A percentile compares a stretch with the other conserved stretches of the same genome.
These are phyloP conservation scores for Spea multiplicata DNA, from an alignment of 2,113 vertebrate genomes.

Conservation along the genomic window DNA sequence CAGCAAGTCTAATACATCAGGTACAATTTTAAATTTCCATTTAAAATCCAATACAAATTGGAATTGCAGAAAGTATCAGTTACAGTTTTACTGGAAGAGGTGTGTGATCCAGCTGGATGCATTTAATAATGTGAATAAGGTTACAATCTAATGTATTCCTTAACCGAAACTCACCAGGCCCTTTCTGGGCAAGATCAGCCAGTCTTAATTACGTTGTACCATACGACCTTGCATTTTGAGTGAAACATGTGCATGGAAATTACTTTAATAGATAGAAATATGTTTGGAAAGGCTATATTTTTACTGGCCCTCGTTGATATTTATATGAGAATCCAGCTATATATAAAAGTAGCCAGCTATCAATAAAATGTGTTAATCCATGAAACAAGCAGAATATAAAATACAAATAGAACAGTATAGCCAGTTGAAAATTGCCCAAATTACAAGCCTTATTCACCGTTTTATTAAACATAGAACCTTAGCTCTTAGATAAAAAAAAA, in stretches of 20 bases:
- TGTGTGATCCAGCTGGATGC: slow-evolving; percentile 6
- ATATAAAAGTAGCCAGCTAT: not conserved
- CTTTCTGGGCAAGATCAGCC: slow-evolving; percentile 13
- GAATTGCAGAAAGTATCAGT: not conserved
- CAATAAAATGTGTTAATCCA: slow-evolving; percentile 22
- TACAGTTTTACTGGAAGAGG: slow-evolving; percentile 18
- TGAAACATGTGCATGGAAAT: slow-evolving; percentile 4
- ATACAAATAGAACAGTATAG: not conserved
- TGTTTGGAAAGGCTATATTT: slow-evolving; percentile 5
- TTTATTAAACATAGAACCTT: no score
- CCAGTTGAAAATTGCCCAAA: no score
- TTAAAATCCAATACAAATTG: slow-evolving; percentile 5
- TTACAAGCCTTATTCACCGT: no score
- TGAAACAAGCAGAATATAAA: not conserved
- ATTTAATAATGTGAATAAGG: slow-evolving; percentile 14
- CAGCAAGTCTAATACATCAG: not conserved
- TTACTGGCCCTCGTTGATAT: not conserved
- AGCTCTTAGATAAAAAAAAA: no score
- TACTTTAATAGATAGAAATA: slow-evolving; percentile 24
- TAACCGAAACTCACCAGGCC: slow-evolving; percentile 17
- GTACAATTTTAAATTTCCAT: slow-evolving; percentile 10
- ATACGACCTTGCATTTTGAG: slow-evolving; percentile 28
- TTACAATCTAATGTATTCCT: slow-evolving; percentile 32
- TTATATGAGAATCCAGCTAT: not conserved
- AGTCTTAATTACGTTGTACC: slow-evolving; percentile 21